Percentiles rank a stretch among this genome's conserved stretches.
These are phyloP conservation scores for Cantharis rustica DNA, from an alignment of 2,888 invertebrate genomes.

Conservation along the genomic window DNA sequence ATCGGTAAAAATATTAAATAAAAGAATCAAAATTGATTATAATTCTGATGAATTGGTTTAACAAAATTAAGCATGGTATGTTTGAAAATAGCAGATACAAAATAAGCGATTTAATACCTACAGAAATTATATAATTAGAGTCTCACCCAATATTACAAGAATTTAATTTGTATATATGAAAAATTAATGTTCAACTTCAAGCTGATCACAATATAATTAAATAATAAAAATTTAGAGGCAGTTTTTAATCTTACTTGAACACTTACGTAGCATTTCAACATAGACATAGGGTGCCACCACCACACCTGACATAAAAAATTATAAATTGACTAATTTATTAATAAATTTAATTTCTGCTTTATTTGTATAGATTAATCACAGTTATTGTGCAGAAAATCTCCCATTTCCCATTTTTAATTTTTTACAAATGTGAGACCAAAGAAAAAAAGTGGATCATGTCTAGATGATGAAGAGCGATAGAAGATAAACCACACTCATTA, in stretches of 20 bases:
- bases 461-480: no score
- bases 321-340: no score
- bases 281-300: background rate
- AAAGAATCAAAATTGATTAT: no score
- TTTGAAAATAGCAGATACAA: background rate
- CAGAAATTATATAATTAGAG: background rate
- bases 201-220: background rate
- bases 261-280: background rate
- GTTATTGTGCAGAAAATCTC: no score
- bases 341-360: no score
- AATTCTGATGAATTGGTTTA: background rate
- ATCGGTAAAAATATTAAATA: background rate
- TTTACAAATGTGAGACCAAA: no score
- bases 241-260: background rate
- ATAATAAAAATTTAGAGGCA: background rate
- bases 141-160: background rate
- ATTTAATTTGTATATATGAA: background rate
- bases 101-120: background rate
- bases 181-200: background rate
- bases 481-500: no score
- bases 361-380: no score
- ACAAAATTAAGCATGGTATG: background rate
- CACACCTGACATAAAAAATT: no score
- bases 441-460: no score
- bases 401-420: no score